Evolutionary conservation across 2,797 vertebrate genomes (phyloP), one percentile per base, ranked within the genome.

Genomic region (Rhynchonycteris naso): DNA sequence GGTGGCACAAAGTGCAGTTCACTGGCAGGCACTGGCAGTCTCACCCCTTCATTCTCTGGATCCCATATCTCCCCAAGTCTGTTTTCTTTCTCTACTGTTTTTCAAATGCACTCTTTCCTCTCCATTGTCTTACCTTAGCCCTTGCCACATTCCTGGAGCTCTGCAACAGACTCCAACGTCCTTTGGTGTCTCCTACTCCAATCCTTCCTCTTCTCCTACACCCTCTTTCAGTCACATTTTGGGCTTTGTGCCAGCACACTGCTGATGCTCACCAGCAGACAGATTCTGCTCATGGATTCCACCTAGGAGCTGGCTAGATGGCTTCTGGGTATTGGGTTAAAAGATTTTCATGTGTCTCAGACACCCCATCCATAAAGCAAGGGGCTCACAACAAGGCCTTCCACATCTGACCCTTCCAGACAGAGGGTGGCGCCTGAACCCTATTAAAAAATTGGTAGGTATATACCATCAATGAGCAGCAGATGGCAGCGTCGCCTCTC

Each of bases 401-500:
- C n/a, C 58, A 63, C 47, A 76, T 14, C 21, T 43, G 69, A 82
- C 5, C 9, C 54, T 50, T 85, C 58, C 18, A 47, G 72, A 71
- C 13, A 52, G 63, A 86, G 24, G 33, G 43, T 79, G 35, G 18
- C 15, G 7, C 30, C 28, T 24, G 43, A 63, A 28, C 12, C 15
- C 63, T 63, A 58, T 30, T 24, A 35, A 74, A 80, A 52, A 28
- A 71, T 83, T 35, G 14, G 65, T 14, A 58, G 93, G 69, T n/a
- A 35, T 10, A 13, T 78, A 59, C 91, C 0, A 0, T 22, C 43
- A 61, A 18, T 30, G 68, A 79, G 47, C 93, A 91, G 93, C 93
- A 94, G 95, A 50, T 87, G 95, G 93, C 96, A 95, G 88, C 66
- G 13, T 92, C 38, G 68, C 35, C 21, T 26, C 68, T 91, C 82